phyloP scores from a whole-genome alignment of 1,140 invertebrate species.

The Drosophila bipectinata region DNA sequence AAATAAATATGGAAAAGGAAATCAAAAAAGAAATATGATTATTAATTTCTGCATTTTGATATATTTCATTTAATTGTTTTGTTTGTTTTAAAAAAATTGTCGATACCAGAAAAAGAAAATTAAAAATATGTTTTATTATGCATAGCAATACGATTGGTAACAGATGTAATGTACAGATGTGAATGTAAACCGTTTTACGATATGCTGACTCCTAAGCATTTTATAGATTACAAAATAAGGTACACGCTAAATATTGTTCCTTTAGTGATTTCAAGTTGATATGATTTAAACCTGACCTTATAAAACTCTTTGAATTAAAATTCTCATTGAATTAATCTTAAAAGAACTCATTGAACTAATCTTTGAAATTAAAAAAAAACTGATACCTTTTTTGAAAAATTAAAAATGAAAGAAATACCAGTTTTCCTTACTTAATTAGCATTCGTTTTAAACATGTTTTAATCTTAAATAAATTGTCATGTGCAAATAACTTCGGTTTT shows the following conservation, averaged over 20 bases:
- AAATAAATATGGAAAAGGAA: conserved; percentile 84
- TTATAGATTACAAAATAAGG: neutral
- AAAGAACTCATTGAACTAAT: too few relatives aligned
- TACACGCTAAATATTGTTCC: neutral
- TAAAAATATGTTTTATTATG: conserved; percentile 15
- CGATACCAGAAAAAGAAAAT: neutral
- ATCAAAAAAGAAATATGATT: conserved; percentile 83
- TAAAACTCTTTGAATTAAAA: too few relatives aligned
- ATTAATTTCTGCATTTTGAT: conserved; percentile 80
- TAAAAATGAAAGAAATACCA: neutral
- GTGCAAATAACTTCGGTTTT: neutral
- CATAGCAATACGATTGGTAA: conserved; percentile 16
- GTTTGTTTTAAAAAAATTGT: conserved; percentile 4
- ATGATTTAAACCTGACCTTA: neutral
- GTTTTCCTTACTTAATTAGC: too few relatives aligned
- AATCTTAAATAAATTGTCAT: neutral
- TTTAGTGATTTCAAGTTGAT: neutral
- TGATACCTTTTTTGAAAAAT: neutral
- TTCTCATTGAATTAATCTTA: too few relatives aligned
- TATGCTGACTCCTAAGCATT: conserved; percentile 5
- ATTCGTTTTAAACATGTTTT: too few relatives aligned
- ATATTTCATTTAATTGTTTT: conserved; percentile 48
- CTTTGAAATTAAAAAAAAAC: neutral
- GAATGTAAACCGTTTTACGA: conserved; percentile 27
- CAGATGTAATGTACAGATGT: too few relatives aligned